These are phyloP conservation scores for Apis dorsata DNA, from an alignment of 1,140 invertebrate genomes.

Conservation along the genomic window DNA sequence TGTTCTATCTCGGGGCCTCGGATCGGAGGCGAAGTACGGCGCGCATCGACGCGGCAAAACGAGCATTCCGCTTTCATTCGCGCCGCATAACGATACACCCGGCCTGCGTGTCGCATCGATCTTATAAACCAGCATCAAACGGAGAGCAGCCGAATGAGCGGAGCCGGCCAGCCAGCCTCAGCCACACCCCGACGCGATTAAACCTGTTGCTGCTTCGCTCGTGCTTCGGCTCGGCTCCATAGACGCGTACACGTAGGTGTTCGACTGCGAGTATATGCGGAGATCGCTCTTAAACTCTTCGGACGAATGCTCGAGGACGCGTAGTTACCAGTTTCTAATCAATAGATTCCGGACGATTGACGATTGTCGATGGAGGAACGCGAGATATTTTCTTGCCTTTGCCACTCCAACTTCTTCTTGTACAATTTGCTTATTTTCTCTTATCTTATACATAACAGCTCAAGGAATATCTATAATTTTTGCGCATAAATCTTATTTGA, in stretches of 20 bases:
- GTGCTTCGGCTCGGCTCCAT: slow-evolving; percentile 46
- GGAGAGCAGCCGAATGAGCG: slow-evolving; percentile 63
- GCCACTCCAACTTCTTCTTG: too few relatives aligned
- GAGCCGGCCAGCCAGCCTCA: slow-evolving; percentile 57
- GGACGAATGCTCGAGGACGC: slow-evolving; percentile 2
- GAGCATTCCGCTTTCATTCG: slow-evolving; percentile 37
- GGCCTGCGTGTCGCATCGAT: slow-evolving; percentile 71
- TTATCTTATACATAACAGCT: too few relatives aligned
- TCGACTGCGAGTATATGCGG: slow-evolving; percentile 26
- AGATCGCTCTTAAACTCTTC: slow-evolving; percentile 35
- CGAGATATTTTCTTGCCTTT: too few relatives aligned
- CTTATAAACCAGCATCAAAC: slow-evolving; percentile 64
- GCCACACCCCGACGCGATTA: slow-evolving; percentile 76
- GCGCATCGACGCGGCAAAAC: slow-evolving; percentile 30
- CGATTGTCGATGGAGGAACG: too few relatives aligned
- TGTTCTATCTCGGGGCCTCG: not conserved
- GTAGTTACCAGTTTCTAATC: not conserved
- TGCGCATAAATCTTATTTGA: too few relatives aligned
- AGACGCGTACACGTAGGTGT: slow-evolving; percentile 53
- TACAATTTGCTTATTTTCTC: too few relatives aligned
- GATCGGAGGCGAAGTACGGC: not conserved
- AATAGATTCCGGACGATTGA: not conserved
- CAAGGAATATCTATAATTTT: too few relatives aligned
- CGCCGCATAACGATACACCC: slow-evolving; percentile 31
- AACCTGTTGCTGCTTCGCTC: slow-evolving; percentile 76